Base-by-base conservation (phyloP, 2,113 vertebrate species). In the Petroica traversi region DNA sequence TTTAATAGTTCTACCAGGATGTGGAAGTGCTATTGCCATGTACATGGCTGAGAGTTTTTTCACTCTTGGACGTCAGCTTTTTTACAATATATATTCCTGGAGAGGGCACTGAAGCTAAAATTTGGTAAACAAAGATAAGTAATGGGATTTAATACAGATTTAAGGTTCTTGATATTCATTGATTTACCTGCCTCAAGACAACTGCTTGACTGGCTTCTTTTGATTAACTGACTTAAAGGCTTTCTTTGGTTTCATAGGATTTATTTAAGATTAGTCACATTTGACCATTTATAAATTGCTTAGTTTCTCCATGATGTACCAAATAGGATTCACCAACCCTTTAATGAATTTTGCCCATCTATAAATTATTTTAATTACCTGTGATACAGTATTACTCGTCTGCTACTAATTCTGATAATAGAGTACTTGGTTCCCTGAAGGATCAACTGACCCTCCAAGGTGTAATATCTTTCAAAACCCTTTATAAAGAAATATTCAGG, bases 161-260 rank as follows among this genome's bases (percentile, higher is more conserved):
- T 92, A 91, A 88, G 5, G 29, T 94, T 94, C 68, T 88, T 95
- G 92, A 51, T 94, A 93, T 71, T 80, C 79, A 96, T 92, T 93
- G 88, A 97, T 93, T 90, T 94, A n/a, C 19, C 55, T 93, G 63
- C 71, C 85, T 91, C 63, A 63, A 81, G 92, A 88, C 64, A 92
- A 54, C 63, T 55, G 41, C 43, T 38, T 85, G 78, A 92, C 85
- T 88, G 85, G 14, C 55, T 96, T 74, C 72, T 94, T 96, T 91
- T 97, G 94, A 94, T 96, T 95, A 93, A 86, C 83, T 81, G 72
- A 93, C 82, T 93, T 94, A 94, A 88, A 86, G 68, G 94, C 76
- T 94, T 96, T 92, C 41, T 81, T 91, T 84, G 33, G 63, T 93
- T 96, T 96, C 94, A 71, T 7, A 78, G 68, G 59, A 88, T 92